Base-by-base conservation (phyloP, 2,113 vertebrate genomes). In the Pseudorhombus dupliciocellatus region DNA sequence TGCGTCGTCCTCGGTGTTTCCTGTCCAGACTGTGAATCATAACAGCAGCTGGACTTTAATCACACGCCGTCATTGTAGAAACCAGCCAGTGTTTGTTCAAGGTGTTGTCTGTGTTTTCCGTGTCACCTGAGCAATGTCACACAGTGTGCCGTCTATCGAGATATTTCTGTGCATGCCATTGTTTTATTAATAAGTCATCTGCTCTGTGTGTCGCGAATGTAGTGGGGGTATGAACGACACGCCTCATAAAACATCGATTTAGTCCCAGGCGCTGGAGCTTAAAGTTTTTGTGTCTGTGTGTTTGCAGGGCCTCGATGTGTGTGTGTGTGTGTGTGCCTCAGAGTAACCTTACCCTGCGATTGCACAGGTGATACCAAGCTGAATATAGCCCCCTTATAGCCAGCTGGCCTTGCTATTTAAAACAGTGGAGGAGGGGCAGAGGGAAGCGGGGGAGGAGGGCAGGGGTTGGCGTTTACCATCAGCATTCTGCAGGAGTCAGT, bases 331-430 rank as follows among this genome's bases (percentile, higher is more conserved):
- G 84, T 75, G 76, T 58, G 60, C 51, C 66, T 80, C 74, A 80
- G 21, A 88, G 93, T 93, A 93, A 94, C 90, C 65, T 83, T 84
- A 93, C 30, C 90, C 91, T 75, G 66, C 34, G 12, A 79, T 72
- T 71, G 77, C 92, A 92, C 89, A 93, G 92, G 92, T 93, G 91
- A 94, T 90, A 87, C 86, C 79, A 81, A 79, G 87, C 92, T 93
- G 89, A 91, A 93, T 94, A 92, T 93, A 93, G 92, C 87, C 74
- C 72, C 79, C 77, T 79, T 75, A 87, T 79, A 83, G 88, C 92
- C 93, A 94, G 91, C 92, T 94, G 93, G 88, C 60, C 70, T 56
- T 91, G 82, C 93, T 94, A 94, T 94, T 94, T 94, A 92, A 93
- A 94, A 92, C 86, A 66, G 46, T n/a, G 20, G 18, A 21, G 66